These are phyloP conservation scores for Squalus acanthias DNA, from an alignment of 2,797 vertebrate species.

Conservation along the genomic window DNA sequence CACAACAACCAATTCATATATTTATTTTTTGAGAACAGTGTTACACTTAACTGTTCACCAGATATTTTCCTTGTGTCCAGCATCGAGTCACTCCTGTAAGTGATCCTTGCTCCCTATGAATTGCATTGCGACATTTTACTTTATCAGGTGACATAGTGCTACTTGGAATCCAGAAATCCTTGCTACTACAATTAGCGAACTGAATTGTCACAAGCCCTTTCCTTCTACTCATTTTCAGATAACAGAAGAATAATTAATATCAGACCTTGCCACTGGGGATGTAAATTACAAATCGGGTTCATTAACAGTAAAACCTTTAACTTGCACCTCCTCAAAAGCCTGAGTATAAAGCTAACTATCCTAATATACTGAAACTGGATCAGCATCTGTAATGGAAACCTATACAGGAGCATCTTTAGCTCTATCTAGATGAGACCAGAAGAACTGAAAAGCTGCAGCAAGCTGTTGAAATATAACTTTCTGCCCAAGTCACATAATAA, in stretches of 20 bases:
- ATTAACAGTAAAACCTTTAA: not conserved
- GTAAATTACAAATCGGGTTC: not conserved
- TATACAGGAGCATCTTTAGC: not conserved
- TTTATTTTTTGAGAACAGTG: not conserved
- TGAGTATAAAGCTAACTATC: not conserved
- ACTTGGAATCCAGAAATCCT: no score
- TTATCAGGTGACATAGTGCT: no score
- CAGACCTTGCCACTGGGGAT: not conserved
- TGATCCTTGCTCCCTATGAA: not conserved
- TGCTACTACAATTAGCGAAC: no score
- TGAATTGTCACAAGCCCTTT: not conserved
- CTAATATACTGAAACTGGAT: not conserved
- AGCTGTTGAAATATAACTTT: not conserved
- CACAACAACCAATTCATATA: not conserved
- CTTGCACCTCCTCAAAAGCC: not conserved
- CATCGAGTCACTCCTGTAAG: not conserved
- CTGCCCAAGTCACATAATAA: not conserved
- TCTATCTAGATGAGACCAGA: not conserved
- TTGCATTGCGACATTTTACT: not conserved
- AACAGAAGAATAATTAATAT: not conserved
- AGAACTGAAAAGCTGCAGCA: not conserved
- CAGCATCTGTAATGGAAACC: not conserved
- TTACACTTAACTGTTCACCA: not conserved
- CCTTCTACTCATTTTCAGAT: not conserved
- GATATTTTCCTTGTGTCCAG: not conserved